Base-by-base conservation (phyloP, 2,113 vertebrate genomes). In the Holacanthus passer region DNA sequence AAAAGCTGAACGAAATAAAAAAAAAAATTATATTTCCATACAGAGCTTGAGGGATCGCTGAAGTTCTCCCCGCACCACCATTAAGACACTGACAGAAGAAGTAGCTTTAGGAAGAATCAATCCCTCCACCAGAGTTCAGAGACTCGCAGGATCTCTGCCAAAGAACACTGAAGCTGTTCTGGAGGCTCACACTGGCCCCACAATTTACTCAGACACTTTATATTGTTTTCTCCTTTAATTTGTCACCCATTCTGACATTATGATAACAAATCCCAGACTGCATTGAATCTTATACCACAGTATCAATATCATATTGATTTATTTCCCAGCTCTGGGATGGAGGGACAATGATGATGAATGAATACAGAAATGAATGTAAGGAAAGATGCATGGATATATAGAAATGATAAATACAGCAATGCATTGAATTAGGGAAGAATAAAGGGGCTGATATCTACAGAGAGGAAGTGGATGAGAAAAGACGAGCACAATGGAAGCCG, bases 401-500 rank as follows among this genome's bases (percentile, higher is more conserved):
- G 32, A 47, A 66, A 71, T 13, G n/a, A 79, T 41, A 52, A 70
- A 79, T 56, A 63, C 14, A 69, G 13, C 7, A 7, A 10, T 47
- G 62, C 32, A 13, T 32, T 39, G 53, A 70, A 72, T 32, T 55
- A 59, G 17, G 29, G 56, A 65, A 47, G 66, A 78, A 78, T 47
- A 68, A 68, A 11, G 16, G 19, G 31, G 48, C 8, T 32, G 53
- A 83, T 41, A 43, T 53, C 62, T 2, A 1, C n/a, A 65, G 43
- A 59, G 52, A 82, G 52, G 35, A 86, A 62, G 50, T n/a, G 17
- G 43, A 73, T 22, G 62, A 84, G 22, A 63, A 74, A n/a, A 72
- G 41, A 82, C 50, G 29, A 65, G 62, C 16, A 41, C 48, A 77
- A 48, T 45, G 62, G 52, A 84, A 16, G 43, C 35, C 2, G 14